Percentiles rank a stretch among this genome's conserved stretches.
Evolutionary conservation across 2,113 vertebrate species (phyloP).

Genomic region (Hoplias malabaricus): DNA sequence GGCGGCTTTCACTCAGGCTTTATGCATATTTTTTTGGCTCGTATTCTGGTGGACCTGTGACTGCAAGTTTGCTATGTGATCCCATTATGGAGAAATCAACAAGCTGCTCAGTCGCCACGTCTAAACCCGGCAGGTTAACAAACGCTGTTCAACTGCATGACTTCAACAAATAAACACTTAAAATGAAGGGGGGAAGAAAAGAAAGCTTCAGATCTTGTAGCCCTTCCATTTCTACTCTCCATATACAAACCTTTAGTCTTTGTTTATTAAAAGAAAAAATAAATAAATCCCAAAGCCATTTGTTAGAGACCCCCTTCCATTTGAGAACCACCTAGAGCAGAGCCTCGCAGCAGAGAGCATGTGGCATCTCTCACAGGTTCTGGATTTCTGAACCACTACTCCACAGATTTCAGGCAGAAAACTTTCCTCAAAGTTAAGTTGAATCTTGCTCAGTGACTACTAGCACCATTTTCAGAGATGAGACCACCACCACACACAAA

Average conservation of each 20-base stretch:
- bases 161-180: constrained; percentile 6
- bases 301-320: constrained; percentile 11
- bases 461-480: constrained; percentile 46
- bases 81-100: not conserved
- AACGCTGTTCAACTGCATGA: constrained; percentile 7
- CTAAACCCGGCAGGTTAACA: constrained; percentile 19
- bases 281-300: constrained; percentile 34
- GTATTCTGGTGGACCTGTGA: not conserved
- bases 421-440: constrained; percentile 79
- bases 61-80: not conserved
- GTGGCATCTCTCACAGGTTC: constrained; percentile 58
- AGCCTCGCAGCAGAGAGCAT: constrained; percentile 72
- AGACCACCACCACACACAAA: constrained; percentile 40
- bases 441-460: constrained; percentile 48
- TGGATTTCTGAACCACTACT: constrained; percentile 57
- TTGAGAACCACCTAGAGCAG: constrained; percentile 71
- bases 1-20: not conserved
- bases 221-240: constrained; percentile 8
- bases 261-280: not conserved
- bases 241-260: not conserved
- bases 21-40: not conserved
- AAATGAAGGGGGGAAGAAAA: constrained; percentile 21
- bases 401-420: constrained; percentile 69
- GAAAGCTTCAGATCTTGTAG: not conserved
- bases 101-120: not conserved